Evolutionary conservation across 1,140 invertebrate genomes (phyloP), one percentile per base, ranked within the genome.

Genomic region (Pseudoatta argentina): DNA sequence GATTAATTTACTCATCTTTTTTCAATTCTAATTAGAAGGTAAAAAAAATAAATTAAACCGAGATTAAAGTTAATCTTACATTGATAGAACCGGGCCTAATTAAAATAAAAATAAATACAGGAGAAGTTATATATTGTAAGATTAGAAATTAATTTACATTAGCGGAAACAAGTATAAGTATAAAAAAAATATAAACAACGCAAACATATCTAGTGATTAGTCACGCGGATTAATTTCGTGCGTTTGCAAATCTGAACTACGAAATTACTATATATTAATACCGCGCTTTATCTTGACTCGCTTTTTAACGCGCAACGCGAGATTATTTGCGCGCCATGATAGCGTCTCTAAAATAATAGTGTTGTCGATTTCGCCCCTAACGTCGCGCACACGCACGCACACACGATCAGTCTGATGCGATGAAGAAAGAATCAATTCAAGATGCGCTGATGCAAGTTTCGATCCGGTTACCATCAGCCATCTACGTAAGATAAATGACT

Each of bases 371-470:
- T 81, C 30, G 27, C 66, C 14, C 66, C 53, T 30, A 30, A 64
- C 61, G 24, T 27, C 61, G 27, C 61, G 61, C 63, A 14, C 18
- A 12, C 27, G 14, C 61, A 30, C 4, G 30, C 16, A 44, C 39
- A 27, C 16, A 69, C 16, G 1, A 78, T 66, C 85, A 4, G 2
- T 14, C 1, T 18, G 55, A 10, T 12, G 18, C n/a, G 53, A 82
- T 64, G 69, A 71, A 81, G 27, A 81, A 87, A 78, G 76, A 89
- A 73, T 48, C 76, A 83, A 73, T 48, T 86, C 53, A 64, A 14
- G 63, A 53, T 51, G 34, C 69, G 86, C 89, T 91, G 90, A 91
- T 85, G 90, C 90, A 91, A 91, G 87, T 86, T 91, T 67, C 53
- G 67, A 14, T 12, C 39, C 21, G 34, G 55, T 67, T 82, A 55